Conservation (phyloP, 1,140 invertebrate species). For the Dreissena polymorpha region DNA sequence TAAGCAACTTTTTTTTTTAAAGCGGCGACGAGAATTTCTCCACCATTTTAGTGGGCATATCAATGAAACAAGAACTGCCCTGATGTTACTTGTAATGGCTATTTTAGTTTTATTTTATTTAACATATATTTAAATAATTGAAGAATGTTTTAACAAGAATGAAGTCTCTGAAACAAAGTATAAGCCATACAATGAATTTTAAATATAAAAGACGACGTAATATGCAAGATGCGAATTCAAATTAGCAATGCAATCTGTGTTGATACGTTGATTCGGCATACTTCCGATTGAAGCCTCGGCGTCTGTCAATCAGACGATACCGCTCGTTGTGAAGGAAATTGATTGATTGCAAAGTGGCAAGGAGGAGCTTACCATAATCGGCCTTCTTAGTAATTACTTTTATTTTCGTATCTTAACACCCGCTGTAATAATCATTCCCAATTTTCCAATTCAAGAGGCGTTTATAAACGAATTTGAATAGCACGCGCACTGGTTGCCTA, state of each 20-base stretch:
- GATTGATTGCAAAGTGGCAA: slow-evolving; percentile 36
- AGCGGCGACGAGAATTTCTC: no score
- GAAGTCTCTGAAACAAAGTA: no score
- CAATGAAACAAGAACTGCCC: no score
- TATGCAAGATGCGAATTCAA: not conserved
- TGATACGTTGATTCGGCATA: not conserved
- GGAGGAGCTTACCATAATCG: slow-evolving; percentile 39
- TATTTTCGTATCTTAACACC: slow-evolving; percentile 30
- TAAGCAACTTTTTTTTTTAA: no score
- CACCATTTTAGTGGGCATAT: no score
- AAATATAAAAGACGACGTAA: no score
- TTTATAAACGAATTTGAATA: slow-evolving; percentile 17
- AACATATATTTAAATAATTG: no score
- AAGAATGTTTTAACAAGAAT: no score
- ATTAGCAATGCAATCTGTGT: slow-evolving; percentile 28
- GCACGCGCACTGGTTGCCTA: not conserved
- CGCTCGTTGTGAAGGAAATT: slow-evolving; percentile 21
- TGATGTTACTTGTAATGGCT: no score
- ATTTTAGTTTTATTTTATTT: no score
- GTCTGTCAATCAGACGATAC: slow-evolving; percentile 38
- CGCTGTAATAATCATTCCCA: slow-evolving; percentile 33
- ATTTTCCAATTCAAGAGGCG: slow-evolving; percentile 27
- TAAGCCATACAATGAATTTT: no score
- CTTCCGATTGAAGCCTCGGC: slow-evolving; percentile 13
- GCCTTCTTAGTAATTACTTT: slow-evolving; percentile 34